Conservation (phyloP, 2,113 vertebrate species). For the Stomatorhinus ivindoensis region DNA sequence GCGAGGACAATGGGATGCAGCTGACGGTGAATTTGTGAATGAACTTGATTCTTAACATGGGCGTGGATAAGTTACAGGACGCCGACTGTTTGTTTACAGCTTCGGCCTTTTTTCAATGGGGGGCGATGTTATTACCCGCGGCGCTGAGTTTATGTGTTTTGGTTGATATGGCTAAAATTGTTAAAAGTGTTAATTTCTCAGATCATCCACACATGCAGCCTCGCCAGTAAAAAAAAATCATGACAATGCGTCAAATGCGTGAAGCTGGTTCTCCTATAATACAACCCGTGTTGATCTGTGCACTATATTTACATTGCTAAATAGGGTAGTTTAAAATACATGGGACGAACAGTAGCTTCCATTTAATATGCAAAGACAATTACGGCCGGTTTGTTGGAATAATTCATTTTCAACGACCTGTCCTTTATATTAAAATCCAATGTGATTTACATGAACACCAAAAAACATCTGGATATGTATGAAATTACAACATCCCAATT, state of each 20-base stretch:
- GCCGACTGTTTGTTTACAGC: neutral
- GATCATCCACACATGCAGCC: neutral
- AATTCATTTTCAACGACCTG: constrained; percentile 36
- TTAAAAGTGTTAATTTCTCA: neutral
- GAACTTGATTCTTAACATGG: constrained; percentile 65
- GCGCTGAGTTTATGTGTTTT: neutral
- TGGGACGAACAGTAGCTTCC: neutral
- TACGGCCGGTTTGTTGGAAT: constrained; percentile 47
- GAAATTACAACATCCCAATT: neutral
- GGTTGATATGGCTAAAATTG: neutral
- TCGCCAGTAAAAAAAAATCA: neutral
- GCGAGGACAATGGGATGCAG: constrained; percentile 50
- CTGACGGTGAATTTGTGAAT: constrained; percentile 67
- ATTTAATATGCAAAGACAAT: constrained; percentile 43
- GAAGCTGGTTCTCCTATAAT: neutral
- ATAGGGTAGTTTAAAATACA: constrained; percentile 19
- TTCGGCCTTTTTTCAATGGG: neutral
- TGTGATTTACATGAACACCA: constrained; percentile 9
- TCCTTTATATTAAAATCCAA: constrained; percentile 56
- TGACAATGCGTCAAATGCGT: neutral
- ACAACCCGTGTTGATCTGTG: neutral
- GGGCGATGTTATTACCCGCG: neutral
- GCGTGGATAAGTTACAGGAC: neutral
- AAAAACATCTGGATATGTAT: constrained; percentile 14
- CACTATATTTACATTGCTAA: constrained; percentile 24